phyloP scores from a whole-genome alignment of 2,888 invertebrate species.

The Ectemnius cavifrons region DNA sequence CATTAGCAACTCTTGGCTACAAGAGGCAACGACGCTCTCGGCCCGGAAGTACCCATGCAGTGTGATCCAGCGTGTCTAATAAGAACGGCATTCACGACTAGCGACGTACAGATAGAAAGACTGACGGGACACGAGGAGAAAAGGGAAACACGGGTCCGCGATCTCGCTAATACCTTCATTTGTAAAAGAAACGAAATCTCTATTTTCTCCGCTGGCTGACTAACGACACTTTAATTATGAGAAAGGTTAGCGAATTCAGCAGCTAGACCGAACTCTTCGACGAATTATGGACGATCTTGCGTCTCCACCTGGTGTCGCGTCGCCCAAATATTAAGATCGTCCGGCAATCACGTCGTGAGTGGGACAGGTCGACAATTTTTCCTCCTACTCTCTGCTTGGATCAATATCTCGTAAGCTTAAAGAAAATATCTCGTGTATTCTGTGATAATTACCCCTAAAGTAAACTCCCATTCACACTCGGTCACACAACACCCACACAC shows the following conservation, averaged over 20 bases:
- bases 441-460: constrained; percentile 75
- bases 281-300: constrained; percentile 8
- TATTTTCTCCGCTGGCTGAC: constrained; percentile 69
- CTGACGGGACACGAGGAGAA: not conserved
- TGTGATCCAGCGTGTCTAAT: not conserved
- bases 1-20: not conserved
- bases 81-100: too few relatives aligned
- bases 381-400: constrained; percentile 73
- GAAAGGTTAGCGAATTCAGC: constrained; percentile 51
- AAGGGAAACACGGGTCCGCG: constrained; percentile 51
- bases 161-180: constrained; percentile 63
- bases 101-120: not conserved
- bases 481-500: constrained; percentile 28
- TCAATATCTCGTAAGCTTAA: constrained; percentile 75
- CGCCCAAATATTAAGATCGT: constrained; percentile 17
- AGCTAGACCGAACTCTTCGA: constrained; percentile 34
- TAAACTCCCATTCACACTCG: constrained; percentile 52
- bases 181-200: constrained; percentile 54
- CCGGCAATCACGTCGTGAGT: constrained; percentile 41
- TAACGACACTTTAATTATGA: constrained; percentile 53
- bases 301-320: constrained; percentile 16
- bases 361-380: constrained; percentile 61
- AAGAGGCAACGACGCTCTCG: constrained; percentile 1
- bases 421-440: constrained; percentile 76
- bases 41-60: not conserved